Evolutionary conservation across 2,888 invertebrate species (phyloP), one percentile per base, ranked within the genome.

Genomic region (Stenchaetothrips biformis): DNA sequence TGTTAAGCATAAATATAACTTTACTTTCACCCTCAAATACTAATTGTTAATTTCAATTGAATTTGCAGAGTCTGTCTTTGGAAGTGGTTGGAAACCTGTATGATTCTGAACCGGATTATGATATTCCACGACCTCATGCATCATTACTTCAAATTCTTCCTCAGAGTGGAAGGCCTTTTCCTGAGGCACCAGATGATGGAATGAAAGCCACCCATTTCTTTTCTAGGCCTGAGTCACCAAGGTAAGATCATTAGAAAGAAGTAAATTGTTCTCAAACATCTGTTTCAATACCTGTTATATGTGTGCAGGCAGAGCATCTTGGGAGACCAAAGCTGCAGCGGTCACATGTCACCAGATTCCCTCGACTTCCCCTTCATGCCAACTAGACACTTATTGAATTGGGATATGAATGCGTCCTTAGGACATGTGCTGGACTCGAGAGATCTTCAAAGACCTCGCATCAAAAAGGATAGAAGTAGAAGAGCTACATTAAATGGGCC

Each of bases 101-200:
- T 82, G 82, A 81, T 47, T 78, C 81, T 79, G 88, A 88, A 80
- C 88, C 88, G 2, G 88, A 88, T 82, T 89, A 88, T 82, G 88
- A 89, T 82, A 85, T 89, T 77, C 89, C 88, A 25, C 86, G 88
- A 82, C 86, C 88, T 0, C 88, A 88, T 82, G 85, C 85, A 79
- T 86, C 87, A 16, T 83, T 86, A 27, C 84, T 13, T 80, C 79
- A 27, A 53, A 80, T 18, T 37, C 74, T 67, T 77, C 81, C 13
- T 53, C 80, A 25, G 82, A 81, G 25, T 74, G 67, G 67, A 21
- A 74, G 67, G 25, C 11, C 21, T 11, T 25, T 74, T 25, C 25
- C n/a, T 11, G 37, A 37, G 37, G 37, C 37, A 1, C 1, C 37
- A 37, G 67, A 74, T 74, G 67, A 74, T 0, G 67, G 25, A 2